Conservation (phyloP, 1,140 invertebrate species). For the Brachionus rubens region DNA sequence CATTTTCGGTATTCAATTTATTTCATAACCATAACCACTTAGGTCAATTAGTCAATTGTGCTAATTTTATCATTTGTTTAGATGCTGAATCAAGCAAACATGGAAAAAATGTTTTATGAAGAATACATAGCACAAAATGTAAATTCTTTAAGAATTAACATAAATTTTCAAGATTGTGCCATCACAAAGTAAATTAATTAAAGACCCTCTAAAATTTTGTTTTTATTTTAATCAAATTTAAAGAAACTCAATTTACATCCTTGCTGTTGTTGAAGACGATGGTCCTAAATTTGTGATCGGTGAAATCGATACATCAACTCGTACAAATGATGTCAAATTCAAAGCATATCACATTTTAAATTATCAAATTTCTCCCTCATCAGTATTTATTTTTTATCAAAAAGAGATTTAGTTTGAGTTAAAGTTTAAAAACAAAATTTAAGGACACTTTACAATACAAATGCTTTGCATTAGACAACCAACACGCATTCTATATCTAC, state of each 20-base stretch:
- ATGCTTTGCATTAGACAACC: slow-evolving; percentile 30
- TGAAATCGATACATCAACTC: slow-evolving; percentile 26
- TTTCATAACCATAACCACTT: too few relatives aligned
- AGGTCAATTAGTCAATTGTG: too few relatives aligned
- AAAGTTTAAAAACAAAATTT: too few relatives aligned
- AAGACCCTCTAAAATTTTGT: too few relatives aligned
- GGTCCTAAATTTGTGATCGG: slow-evolving; percentile 12
- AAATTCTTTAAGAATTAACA: slow-evolving; percentile 16
- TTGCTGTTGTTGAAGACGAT: slow-evolving; percentile 24
- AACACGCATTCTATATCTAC: slow-evolving; percentile 31
- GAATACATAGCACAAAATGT: slow-evolving; percentile 37
- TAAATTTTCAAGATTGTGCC: slow-evolving; percentile 14
- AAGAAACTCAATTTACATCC: slow-evolving; percentile 36
- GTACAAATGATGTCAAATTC: neutral
- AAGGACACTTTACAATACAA: neutral
- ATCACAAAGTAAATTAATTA: slow-evolving; percentile 27
- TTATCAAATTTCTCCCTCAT: neutral
- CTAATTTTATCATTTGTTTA: too few relatives aligned
- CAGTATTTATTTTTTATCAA: too few relatives aligned
- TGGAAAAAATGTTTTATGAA: slow-evolving; percentile 45
- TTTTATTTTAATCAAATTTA: neutral
- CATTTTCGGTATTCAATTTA: slow-evolving; percentile 41
- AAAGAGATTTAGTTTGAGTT: too few relatives aligned
- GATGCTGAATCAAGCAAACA: slow-evolving; percentile 7
- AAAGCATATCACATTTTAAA: slow-evolving; percentile 18